Conservation (phyloP, 2,797 vertebrate genomes). For the Acanthornis magna region DNA sequence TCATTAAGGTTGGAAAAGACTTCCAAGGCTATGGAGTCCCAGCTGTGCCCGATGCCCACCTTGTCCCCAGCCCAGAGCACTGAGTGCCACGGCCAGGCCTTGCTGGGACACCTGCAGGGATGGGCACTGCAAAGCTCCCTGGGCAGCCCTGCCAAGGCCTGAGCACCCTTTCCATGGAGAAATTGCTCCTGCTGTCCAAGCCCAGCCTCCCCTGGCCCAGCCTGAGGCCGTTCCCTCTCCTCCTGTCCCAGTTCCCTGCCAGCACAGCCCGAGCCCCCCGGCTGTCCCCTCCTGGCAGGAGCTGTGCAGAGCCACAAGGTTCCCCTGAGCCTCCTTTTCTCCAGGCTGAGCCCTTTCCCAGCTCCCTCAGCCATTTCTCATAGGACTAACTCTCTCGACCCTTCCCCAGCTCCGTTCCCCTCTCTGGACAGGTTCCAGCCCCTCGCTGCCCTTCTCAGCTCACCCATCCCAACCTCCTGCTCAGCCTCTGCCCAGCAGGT, state of each 20-base stretch:
- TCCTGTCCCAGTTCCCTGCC: not conserved
- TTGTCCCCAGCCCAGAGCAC: not conserved
- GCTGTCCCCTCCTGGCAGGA: not conserved
- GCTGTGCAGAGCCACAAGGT: not conserved
- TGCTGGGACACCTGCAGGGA: not conserved
- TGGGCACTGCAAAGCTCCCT: not conserved
- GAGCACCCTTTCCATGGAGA: not conserved
- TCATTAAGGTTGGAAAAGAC: not conserved
- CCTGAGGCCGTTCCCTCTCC: not conserved
- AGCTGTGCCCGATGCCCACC: rapidly evolving
- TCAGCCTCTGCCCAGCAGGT: not conserved
- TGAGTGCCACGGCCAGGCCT: not conserved
- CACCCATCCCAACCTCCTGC: not conserved
- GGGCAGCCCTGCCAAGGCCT: not conserved
- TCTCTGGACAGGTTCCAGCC: not conserved
- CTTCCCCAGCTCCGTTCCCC: rapidly evolving
- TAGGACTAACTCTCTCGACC: not conserved
- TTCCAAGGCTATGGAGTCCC: rapidly evolving
- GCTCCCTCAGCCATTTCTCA: not conserved
- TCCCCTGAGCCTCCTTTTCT: not conserved
- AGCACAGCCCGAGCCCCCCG: not conserved
- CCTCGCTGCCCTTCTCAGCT: not conserved
- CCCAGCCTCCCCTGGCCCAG: not conserved
- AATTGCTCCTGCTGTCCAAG: not conserved
- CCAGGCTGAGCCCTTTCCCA: not conserved